Evolutionary conservation across 2,113 vertebrate genomes (phyloP).

Genomic region (Ceyx margarethae): DNA sequence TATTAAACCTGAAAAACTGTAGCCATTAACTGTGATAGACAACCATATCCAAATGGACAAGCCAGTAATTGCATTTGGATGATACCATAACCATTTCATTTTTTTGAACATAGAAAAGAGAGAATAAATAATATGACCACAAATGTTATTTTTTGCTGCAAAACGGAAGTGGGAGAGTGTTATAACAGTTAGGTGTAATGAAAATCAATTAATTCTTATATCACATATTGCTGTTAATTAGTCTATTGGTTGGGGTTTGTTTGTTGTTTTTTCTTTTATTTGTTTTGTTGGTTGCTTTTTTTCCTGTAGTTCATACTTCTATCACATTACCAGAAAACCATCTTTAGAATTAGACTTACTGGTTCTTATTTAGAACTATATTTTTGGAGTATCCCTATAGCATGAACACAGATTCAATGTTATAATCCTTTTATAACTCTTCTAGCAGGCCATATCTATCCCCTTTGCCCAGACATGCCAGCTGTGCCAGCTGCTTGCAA

Average conservation of each 20-base stretch:
- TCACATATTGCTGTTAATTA: background rate
- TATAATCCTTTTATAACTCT: background rate
- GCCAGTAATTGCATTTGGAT: background rate
- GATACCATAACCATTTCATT: background rate
- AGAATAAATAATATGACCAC: background rate
- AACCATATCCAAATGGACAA: background rate
- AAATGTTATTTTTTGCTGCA: background rate
- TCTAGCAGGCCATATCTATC: background rate
- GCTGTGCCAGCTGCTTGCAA: background rate
- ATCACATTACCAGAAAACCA: background rate
- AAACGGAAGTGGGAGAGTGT: background rate
- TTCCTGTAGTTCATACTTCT: background rate
- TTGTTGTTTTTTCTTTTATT: no score
- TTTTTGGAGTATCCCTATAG: background rate
- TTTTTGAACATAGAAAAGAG: background rate
- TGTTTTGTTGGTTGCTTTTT: no score
- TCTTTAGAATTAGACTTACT: background rate
- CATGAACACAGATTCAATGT: background rate
- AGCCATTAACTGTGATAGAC: background rate
- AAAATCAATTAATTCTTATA: background rate
- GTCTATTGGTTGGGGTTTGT: background rate
- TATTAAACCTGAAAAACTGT: background rate
- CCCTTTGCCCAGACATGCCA: background rate
- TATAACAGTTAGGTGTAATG: background rate
- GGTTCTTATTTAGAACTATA: background rate